These are phyloP conservation scores for Diorhabda sublineata DNA, from an alignment of 1,140 invertebrate species.

Conservation along the genomic window DNA sequence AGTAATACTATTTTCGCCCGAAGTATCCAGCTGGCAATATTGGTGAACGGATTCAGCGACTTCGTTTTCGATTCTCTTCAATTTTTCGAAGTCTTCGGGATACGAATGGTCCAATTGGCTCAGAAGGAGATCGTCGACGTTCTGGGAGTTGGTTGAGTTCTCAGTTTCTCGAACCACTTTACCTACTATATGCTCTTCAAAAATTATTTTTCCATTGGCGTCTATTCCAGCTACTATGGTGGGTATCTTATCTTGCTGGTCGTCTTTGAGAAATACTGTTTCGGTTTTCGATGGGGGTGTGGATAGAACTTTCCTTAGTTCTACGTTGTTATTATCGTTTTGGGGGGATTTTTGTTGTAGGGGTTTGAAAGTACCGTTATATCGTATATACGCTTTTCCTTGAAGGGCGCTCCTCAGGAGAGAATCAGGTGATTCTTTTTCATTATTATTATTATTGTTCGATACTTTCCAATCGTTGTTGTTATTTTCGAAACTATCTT, in stretches of 20 bases:
- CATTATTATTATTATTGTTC: constrained; percentile 55
- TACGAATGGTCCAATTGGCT: constrained; percentile 65
- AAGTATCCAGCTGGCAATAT: constrained; percentile 63
- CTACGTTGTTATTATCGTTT: constrained; percentile 48
- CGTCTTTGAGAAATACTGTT: constrained; percentile 46
- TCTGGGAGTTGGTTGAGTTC: constrained; percentile 59
- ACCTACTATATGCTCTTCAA: constrained; percentile 45
- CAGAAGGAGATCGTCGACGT: constrained; percentile 67
- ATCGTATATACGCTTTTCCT: constrained; percentile 60
- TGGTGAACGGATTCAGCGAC: constrained; percentile 65
- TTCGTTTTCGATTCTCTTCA: constrained; percentile 70
- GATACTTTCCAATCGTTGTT: constrained; percentile 72
- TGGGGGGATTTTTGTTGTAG: constrained; percentile 34
- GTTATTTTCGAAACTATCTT: constrained; percentile 57
- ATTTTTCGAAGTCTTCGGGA: constrained; percentile 68
- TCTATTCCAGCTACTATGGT: constrained; percentile 49
- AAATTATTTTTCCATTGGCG: constrained; percentile 46
- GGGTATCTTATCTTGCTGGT: constrained; percentile 46
- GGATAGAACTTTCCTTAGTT: constrained; percentile 49
- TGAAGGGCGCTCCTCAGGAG: constrained; percentile 75
- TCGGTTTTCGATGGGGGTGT: constrained; percentile 51
- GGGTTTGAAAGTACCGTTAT: constrained; percentile 47
- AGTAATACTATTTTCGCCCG: constrained; percentile 50
- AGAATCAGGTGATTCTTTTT: constrained; percentile 72
- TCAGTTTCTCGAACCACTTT: constrained; percentile 47